Evolutionary conservation across 2,888 invertebrate genomes (phyloP), one percentile per base, ranked within the genome.

Genomic region (Pachycephus smyrnensis): DNA sequence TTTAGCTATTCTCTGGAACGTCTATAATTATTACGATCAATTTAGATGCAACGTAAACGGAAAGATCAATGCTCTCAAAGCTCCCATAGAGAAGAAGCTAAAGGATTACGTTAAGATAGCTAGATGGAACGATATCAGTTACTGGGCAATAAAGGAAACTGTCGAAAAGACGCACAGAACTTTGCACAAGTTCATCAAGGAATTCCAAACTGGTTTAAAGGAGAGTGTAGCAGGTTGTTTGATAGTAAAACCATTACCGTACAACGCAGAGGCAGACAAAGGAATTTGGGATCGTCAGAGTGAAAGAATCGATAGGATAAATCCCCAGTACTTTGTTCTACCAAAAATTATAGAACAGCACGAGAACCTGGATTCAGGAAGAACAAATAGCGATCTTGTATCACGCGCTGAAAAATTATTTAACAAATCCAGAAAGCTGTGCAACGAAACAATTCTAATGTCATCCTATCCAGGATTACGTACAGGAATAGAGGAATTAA

Each of bases 81-180:
- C 94, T 0, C 98, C 98, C 0, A 96, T 99, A 80, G 98, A 98
- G 88, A 98, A 97, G 92, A 96, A 98, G 90, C 91, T 99, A 15
- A 96, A 96, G 84, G 98, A 98, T 84, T 98, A 97, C 89, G 96
- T 99, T 0, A 98, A 98, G 92, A 98, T 99, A 77, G 97, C 97
- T 76, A 94, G 97, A 69, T 99, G 99, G 97, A 97, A 96, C 87
- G 99, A 99, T 88, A 94, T 97, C 23, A 99, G 96, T 87, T 98
- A 98, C 90, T 98, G 97, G 95, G 96, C 98, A 55, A 95, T 99
- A 77, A 97, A 97, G 85, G 96, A 96, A 84, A 96, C 97, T 0
- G 95, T 98, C 0, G 95, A 96, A 69, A 97, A 97, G 88, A 96
- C 97, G 0, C 98, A 98, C 89, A 95, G 96, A 82, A 96, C 95